Conservation (phyloP, 2,888 invertebrate genomes). For the Lepidocyrtoides sp. region DNA sequence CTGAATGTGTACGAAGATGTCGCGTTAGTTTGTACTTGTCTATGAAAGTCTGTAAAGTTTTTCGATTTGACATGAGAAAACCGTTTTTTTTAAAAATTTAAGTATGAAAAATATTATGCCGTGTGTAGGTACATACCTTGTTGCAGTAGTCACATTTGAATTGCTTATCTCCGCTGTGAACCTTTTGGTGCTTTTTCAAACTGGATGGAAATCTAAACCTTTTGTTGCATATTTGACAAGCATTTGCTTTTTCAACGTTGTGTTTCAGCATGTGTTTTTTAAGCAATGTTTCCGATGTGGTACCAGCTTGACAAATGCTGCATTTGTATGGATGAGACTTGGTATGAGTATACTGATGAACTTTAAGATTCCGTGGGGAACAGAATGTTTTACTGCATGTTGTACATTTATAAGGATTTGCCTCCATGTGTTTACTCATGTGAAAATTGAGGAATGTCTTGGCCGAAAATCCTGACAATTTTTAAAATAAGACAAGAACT, state of each 20-base stretch:
- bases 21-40: conserved; percentile 70
- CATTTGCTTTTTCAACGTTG: conserved; percentile 48
- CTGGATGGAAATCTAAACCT: conserved; percentile 66
- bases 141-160: conserved; percentile 59
- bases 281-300: conserved; percentile 41
- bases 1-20: conserved; percentile 63
- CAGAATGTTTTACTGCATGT: conserved; percentile 63
- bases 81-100: too few relatives aligned
- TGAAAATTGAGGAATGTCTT: conserved; percentile 66
- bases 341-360: conserved; percentile 66
- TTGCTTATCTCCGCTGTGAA: conserved; percentile 60
- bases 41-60: conserved; percentile 60
- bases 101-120: too few relatives aligned
- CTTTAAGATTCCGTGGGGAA: conserved; percentile 50
- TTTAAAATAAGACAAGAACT: too few relatives aligned
- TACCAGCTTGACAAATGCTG: conserved; percentile 55
- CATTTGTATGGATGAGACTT: conserved; percentile 58
- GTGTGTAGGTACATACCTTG: conserved; percentile 74
- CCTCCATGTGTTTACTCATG: conserved; percentile 62
- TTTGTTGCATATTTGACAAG: conserved; percentile 61
- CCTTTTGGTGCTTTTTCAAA: conserved; percentile 70
- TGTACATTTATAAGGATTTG: conserved; percentile 39
- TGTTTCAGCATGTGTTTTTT: conserved; percentile 75
- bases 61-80: too few relatives aligned
- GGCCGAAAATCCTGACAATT: conserved; percentile 67